Conservation (phyloP, 1,140 invertebrate species). For the Drosophila nasuta region DNA sequence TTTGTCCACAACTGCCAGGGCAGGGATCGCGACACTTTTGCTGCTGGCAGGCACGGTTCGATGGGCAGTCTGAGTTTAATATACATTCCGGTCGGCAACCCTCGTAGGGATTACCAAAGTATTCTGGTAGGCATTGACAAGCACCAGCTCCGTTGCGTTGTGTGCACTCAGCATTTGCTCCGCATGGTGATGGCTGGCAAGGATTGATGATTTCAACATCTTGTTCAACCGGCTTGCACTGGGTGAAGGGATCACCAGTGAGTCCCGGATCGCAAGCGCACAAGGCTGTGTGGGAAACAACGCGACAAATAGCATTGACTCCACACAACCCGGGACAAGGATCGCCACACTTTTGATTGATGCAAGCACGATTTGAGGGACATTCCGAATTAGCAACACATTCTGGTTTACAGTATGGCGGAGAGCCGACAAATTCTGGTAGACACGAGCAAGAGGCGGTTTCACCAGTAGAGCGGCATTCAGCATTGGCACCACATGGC, state of each 20-base stretch:
- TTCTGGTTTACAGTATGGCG: constrained; percentile 91
- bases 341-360: constrained; percentile 89
- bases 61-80: constrained; percentile 89
- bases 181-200: constrained; percentile 91
- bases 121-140: constrained; percentile 89
- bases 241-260: constrained; percentile 90
- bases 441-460: constrained; percentile 89
- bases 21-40: constrained; percentile 92
- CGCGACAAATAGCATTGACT: constrained; percentile 89
- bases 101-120: constrained; percentile 90
- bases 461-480: constrained; percentile 88
- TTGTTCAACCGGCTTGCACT: constrained; percentile 86
- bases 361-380: constrained; percentile 88
- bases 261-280: constrained; percentile 89
- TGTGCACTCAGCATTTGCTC: constrained; percentile 90
- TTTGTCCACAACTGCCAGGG: constrained; percentile 89
- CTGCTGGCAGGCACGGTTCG: constrained; percentile 89
- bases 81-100: constrained; percentile 91
- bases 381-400: constrained; percentile 91
- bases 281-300: constrained; percentile 90
- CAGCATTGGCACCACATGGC: constrained; percentile 91
- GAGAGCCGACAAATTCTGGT: constrained; percentile 89
- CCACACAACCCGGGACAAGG: constrained; percentile 91
- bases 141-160: constrained; percentile 89
- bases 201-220: constrained; percentile 86